Evolutionary conservation across 2,113 vertebrate species (phyloP), one percentile per base, ranked within the genome.

Genomic region (Daubentonia madagascariensis): DNA sequence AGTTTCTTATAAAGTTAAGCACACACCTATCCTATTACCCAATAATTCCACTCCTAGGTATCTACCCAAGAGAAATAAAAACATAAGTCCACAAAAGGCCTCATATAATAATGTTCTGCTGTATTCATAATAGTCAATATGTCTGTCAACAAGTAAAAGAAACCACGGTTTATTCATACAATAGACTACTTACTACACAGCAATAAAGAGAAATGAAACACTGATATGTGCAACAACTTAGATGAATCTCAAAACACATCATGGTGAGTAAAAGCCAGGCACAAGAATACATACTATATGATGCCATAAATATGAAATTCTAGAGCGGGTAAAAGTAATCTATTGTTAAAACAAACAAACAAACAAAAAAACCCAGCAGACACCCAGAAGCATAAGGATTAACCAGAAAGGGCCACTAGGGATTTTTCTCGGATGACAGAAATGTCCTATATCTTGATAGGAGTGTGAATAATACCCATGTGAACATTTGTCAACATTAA

Each of bases 401-500:
- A 92, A 88, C 4, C 84, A 11, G 35, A 73, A 96, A 93, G 8
- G 18, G 65, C 59, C 94, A 89, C 37, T 52, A 45, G 2, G 59
- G 65, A 86, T 65, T 30, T 84, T 91, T 90, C 73, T 45, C 4
- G 59, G 43, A 3, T 80, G 43, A 96, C 11, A 79, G 59, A 87
- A 84, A 79, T 40, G 12, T 75, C 25, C 81, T 87, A 1, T 43
- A 68, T 78, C 48, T 85, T 75, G 12, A 35, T 0, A 78, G 32
- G 20, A 95, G 4, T 68, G 40, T 35, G 18, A 93, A 23, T 91
- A 91, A 94, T 9, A 84, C 0, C 20, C 45, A 13, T 79, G 6
- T 54, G 88, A 94, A 65, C 37, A 65, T 52, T 28, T 97, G 52
- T 78, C 68, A 88, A 94, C 90, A 97, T 85, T 76, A 70, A 92